These are phyloP conservation scores for Doryteuthis pealeii DNA, from an alignment of 1,140 invertebrate genomes.

Conservation along the genomic window DNA sequence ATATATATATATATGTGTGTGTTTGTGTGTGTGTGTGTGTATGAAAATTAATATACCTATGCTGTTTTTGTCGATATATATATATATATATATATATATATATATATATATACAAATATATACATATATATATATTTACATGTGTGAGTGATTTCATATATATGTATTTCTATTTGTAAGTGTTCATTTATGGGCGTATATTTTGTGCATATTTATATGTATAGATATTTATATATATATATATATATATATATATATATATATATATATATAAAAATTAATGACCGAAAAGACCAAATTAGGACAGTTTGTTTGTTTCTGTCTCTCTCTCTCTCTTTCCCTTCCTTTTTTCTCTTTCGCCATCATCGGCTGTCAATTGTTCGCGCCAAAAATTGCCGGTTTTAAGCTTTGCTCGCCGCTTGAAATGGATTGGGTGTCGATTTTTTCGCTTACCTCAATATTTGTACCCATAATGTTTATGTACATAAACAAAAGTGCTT, in stretches of 20 bases:
- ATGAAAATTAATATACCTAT: too few relatives aligned
- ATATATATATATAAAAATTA: background rate
- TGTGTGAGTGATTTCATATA: background rate
- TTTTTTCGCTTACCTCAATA: too few relatives aligned
- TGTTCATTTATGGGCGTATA: background rate
- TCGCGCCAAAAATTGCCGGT: too few relatives aligned
- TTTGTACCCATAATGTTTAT: background rate
- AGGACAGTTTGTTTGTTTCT: background rate
- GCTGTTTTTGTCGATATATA: too few relatives aligned
- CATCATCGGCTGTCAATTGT: too few relatives aligned
- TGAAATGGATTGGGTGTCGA: too few relatives aligned
- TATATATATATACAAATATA: background rate
- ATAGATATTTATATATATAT: background rate
- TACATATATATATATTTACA: background rate
- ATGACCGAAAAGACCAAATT: background rate
- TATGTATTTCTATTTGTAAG: background rate
- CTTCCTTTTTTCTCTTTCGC: too few relatives aligned
- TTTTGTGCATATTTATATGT: background rate
- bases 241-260: constrained; percentile 4
- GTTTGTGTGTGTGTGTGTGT: too few relatives aligned
- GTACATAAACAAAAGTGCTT: background rate
- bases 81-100: too few relatives aligned
- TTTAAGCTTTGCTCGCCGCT: too few relatives aligned
- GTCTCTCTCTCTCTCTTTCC: too few relatives aligned
- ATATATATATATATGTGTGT: background rate